Conservation (phyloP, 2,888 invertebrate species). For the Rhabditophanes sp. region DNA sequence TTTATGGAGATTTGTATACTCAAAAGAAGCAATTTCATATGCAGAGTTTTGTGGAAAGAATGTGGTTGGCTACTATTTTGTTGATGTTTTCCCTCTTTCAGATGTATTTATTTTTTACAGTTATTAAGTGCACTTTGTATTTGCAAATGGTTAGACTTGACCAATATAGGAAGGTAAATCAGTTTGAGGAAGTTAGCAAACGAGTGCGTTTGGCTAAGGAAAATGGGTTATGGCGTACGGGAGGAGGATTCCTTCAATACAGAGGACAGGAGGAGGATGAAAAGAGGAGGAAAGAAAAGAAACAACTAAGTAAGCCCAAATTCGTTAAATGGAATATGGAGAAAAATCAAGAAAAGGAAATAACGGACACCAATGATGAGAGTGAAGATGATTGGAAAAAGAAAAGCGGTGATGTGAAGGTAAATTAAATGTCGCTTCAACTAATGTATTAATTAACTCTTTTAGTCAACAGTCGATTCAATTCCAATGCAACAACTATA, state of each 20-base stretch:
- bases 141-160: conserved; percentile 25
- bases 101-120: conserved; percentile 33
- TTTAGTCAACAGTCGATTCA: no score
- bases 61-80: conserved; percentile 36
- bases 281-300: conserved; percentile 17
- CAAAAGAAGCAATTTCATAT: conserved; percentile 23
- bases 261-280: conserved; percentile 29
- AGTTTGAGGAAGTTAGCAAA: conserved; percentile 30
- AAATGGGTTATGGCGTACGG: conserved; percentile 37
- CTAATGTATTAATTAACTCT: no score
- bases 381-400: no score
- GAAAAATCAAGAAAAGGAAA: conserved; percentile 20
- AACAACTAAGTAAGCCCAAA: conserved; percentile 16
- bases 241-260: conserved; percentile 36
- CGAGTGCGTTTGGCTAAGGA: conserved; percentile 36
- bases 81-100: conserved; percentile 29
- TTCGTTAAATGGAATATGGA: conserved; percentile 29
- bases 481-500: no score
- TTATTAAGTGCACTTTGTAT: conserved; percentile 32
- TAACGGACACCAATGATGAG: conserved; percentile 11
- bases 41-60: conserved; percentile 30
- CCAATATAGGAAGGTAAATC: conserved; percentile 21
- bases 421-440: no score
- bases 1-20: conserved; percentile 32
- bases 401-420: no score